These are phyloP conservation scores for Cyprinella venusta DNA, from an alignment of 2,797 vertebrate genomes.

Conservation along the genomic window DNA sequence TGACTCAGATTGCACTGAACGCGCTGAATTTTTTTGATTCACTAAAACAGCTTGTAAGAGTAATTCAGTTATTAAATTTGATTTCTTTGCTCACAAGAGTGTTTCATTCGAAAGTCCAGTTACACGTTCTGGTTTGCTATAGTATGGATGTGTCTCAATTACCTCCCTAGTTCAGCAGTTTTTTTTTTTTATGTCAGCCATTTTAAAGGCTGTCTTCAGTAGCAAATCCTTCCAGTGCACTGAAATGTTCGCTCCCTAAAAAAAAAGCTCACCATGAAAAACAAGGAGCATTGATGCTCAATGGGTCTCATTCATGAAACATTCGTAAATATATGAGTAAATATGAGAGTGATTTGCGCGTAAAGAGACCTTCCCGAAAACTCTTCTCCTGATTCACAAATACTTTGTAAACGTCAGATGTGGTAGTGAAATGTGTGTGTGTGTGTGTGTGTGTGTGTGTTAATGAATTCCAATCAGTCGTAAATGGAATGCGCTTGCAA, in stretches of 20 bases:
- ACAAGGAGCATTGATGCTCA: background rate
- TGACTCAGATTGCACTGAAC: background rate
- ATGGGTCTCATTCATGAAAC: too few relatives aligned
- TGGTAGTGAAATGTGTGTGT: too few relatives aligned
- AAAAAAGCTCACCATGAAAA: background rate
- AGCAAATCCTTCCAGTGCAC: too few relatives aligned
- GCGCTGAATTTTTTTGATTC: background rate
- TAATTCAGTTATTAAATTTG: background rate
- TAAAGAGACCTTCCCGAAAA: too few relatives aligned
- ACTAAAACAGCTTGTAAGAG: too few relatives aligned
- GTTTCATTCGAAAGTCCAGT: background rate
- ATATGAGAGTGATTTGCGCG: too few relatives aligned
- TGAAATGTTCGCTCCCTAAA: background rate
- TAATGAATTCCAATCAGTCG: too few relatives aligned
- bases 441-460: too few relatives aligned
- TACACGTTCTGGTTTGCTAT: background rate
- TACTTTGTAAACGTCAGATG: too few relatives aligned
- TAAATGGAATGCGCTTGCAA: too few relatives aligned
- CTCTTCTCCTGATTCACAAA: too few relatives aligned
- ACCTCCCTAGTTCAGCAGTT: background rate
- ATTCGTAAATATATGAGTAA: too few relatives aligned
- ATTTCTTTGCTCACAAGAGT: background rate
- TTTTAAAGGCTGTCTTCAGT: background rate
- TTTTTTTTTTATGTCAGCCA: background rate
- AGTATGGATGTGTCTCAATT: background rate